These are phyloP conservation scores for Drosophila jambulina DNA, from an alignment of 1,140 invertebrate species.

Conservation along the genomic window DNA sequence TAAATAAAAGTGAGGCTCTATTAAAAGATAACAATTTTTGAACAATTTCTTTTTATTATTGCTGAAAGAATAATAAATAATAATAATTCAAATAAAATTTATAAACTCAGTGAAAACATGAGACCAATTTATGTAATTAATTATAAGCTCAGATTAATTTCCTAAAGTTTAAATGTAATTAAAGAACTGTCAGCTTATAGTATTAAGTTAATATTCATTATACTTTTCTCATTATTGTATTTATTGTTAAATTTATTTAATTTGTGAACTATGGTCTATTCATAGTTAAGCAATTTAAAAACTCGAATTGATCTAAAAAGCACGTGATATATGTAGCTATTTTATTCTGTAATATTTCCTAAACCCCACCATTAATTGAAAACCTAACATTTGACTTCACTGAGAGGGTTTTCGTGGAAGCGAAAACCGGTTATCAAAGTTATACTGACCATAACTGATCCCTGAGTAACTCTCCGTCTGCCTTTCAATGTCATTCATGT, in stretches of 20 bases:
- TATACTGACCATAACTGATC: constrained; percentile 11
- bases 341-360: not conserved
- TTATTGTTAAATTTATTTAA: not conserved
- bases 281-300: not conserved
- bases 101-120: no score
- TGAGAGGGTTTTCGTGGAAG: not conserved
- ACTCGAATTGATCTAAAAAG: not conserved
- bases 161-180: no score
- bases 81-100: no score
- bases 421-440: constrained; percentile 31
- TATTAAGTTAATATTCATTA: no score
- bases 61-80: no score
- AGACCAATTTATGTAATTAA: no score
- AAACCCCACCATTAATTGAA: not conserved
- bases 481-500: constrained; percentile 49
- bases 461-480: constrained; percentile 6
- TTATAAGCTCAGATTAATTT: no score
- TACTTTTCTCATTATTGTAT: no score
- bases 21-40: no score
- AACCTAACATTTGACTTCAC: not conserved
- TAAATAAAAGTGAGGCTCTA: no score
- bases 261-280: not conserved
- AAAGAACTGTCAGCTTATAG: no score
- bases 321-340: not conserved
- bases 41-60: no score